Conservation (phyloP, 2,888 invertebrate genomes). For the Mythimna albipuncta region DNA sequence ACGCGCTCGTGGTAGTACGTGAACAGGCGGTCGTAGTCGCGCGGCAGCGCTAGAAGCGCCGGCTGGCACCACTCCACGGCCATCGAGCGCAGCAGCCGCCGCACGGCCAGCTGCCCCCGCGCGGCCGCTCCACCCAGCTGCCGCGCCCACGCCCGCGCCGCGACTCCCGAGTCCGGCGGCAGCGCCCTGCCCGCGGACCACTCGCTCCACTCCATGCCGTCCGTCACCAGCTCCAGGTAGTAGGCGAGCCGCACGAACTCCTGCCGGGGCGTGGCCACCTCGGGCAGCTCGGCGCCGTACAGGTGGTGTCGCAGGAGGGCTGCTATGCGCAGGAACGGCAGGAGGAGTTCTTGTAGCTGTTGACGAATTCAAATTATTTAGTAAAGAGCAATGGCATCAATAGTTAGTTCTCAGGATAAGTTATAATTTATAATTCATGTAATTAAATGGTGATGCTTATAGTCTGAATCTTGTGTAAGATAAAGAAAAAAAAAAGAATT, state of each 20-base stretch:
- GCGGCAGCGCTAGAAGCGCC: conserved; percentile 95
- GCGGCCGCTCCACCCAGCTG: conserved; percentile 78
- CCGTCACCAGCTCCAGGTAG: conserved; percentile 92
- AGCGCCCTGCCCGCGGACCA: conserved; percentile 72
- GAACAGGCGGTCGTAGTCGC: conserved; percentile 95
- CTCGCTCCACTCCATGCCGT: conserved; percentile 73
- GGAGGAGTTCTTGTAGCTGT: conserved; percentile 94
- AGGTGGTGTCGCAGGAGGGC: conserved; percentile 95
- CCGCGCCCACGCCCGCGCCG: conserved; percentile 77
- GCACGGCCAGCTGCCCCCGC: conserved; percentile 86
- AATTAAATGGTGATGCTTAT: too few species aligned
- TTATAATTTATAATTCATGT: too few species aligned
- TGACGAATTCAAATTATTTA: too few species aligned
- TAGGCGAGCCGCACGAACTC: conserved; percentile 95
- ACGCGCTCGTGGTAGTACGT: conserved; percentile 97
- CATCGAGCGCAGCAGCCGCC: conserved; percentile 93
- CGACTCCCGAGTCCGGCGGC: conserved; percentile 56
- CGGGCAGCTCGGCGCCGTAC: conserved; percentile 94
- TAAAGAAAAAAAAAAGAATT: too few species aligned
- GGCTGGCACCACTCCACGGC: conserved; percentile 96
- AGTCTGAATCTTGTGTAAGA: too few species aligned
- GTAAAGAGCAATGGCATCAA: too few species aligned
- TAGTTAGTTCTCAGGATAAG: too few species aligned
- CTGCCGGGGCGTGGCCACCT: conserved; percentile 91
- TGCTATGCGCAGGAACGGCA: conserved; percentile 96